These are phyloP conservation scores for Lycaena phlaeas DNA, from an alignment of 2,888 invertebrate genomes.

Conservation along the genomic window DNA sequence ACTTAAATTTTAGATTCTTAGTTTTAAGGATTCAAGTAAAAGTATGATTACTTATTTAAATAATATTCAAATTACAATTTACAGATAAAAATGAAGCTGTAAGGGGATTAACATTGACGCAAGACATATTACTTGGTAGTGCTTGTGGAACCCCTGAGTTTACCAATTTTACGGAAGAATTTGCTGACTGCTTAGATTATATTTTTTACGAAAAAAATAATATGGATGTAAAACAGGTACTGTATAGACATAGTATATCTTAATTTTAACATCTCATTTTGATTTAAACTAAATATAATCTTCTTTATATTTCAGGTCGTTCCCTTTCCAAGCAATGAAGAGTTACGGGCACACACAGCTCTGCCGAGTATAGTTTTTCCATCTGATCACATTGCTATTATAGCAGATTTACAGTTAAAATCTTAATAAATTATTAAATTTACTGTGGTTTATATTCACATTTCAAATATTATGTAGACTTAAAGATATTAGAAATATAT, in stretches of 20 bases:
- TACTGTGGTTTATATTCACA: too few species aligned
- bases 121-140: conserved; percentile 78
- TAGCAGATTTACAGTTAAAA: conserved; percentile 74
- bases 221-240: conserved; percentile 76
- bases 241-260: conserved; percentile 6
- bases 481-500: too few species aligned
- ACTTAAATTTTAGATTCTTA: too few species aligned
- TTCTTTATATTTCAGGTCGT: conserved; percentile 81
- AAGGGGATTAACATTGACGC: conserved; percentile 73
- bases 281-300: too few species aligned
- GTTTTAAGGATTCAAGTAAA: too few species aligned
- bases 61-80: too few species aligned
- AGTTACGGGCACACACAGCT: conserved; percentile 81
- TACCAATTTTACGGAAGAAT: conserved; percentile 88
- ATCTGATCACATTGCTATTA: conserved; percentile 93
- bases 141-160: conserved; percentile 88
- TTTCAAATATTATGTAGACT: too few species aligned
- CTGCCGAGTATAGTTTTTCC: conserved; percentile 93
- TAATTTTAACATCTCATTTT: too few species aligned
- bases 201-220: conserved; percentile 84
- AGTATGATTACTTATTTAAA: too few species aligned
- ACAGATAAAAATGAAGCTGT: conserved; percentile 79
- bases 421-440: background rate
- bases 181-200: conserved; percentile 92
- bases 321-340: conserved; percentile 85